Evolutionary conservation across 2,113 vertebrate species (phyloP), one percentile per base, ranked within the genome.

Genomic region (Hymenochirus boettgeri): DNA sequence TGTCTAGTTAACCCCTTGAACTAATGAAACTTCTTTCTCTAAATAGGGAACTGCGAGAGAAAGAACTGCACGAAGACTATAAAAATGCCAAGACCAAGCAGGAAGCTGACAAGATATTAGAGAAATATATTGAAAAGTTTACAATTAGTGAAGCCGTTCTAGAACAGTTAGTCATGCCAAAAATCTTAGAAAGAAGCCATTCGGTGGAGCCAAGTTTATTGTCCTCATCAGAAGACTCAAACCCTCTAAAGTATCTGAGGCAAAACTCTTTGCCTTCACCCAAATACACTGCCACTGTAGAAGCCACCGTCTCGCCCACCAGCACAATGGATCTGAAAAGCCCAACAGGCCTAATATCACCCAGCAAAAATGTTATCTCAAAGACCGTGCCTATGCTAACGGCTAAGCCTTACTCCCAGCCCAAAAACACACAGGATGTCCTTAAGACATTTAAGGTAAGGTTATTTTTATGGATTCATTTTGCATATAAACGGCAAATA

Each of bases 121-220:
- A 92, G 3, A 88, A 90, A 53, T 99, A 97, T 67, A 92, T 93
- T 0, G 93, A 96, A 77, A 91, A 94, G 29, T 99, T 99, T 83
- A 95, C 93, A 74, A 93, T 99, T 85, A 99, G 94, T 1, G 96
- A 98, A 75, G 77, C 91, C 1, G 85, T 97, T 39, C 86, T 97
- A 1, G 94, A 97, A 64, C 89, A 88, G 66, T 75, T 98, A 71
- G 90, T 96, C 82, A 89, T 98, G 78, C 95, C 96, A 78, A 92
- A 91, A 84, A 85, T 94, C 21, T 82, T 98, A 78, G 95, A 98
- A 75, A 90, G 93, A 85, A 97, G 95, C 79, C 74, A 94, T 72
- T 98, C 96, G 1, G 85, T 89, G 1, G 94, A 96, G 78, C 91
- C 96, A 74, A 80, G 90, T 74, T 76, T 71, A 18, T 67, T 78